A percentile compares a stretch with the other conserved stretches of the same genome.
These are phyloP conservation scores for Ctenoplectra terminalis DNA, from an alignment of 1,140 invertebrate genomes.

Conservation along the genomic window DNA sequence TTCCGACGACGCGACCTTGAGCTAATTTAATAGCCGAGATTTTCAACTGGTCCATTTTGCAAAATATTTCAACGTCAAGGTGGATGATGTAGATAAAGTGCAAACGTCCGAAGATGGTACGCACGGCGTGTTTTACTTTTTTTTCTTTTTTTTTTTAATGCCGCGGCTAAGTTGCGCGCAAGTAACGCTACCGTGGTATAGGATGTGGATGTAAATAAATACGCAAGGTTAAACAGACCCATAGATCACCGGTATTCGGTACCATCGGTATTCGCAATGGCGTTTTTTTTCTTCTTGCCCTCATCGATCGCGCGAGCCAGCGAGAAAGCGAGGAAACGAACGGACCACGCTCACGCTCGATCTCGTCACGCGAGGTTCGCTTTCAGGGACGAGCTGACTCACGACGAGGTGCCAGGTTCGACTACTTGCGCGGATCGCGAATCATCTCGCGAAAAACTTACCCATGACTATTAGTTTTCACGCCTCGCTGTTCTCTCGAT, in stretches of 20 bases:
- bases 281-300: neutral
- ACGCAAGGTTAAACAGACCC: slow-evolving; percentile 34
- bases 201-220: slow-evolving; percentile 39
- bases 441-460: neutral
- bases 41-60: slow-evolving; percentile 39
- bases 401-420: neutral
- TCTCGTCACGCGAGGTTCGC: slow-evolving; percentile 52
- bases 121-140: slow-evolving; percentile 45
- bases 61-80: slow-evolving; percentile 46
- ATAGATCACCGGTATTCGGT: slow-evolving; percentile 53
- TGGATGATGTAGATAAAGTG: slow-evolving; percentile 48
- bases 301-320: slow-evolving; percentile 21
- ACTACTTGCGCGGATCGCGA: slow-evolving; percentile 10
- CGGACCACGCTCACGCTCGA: slow-evolving; percentile 14
- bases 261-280: slow-evolving; percentile 33
- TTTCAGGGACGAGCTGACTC: slow-evolving; percentile 47
- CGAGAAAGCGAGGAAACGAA: too few relatives aligned
- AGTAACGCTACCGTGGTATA: slow-evolving; percentile 11
- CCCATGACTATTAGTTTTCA: slow-evolving; percentile 16
- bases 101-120: slow-evolving; percentile 36
- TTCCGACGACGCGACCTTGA: slow-evolving; percentile 17
- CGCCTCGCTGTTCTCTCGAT: neutral
- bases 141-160: slow-evolving; percentile 45
- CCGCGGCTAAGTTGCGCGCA: slow-evolving; percentile 17
- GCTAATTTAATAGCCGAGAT: neutral